Evolutionary conservation across 2,888 invertebrate species (phyloP).

Genomic region (Notocelia uddmanniana): DNA sequence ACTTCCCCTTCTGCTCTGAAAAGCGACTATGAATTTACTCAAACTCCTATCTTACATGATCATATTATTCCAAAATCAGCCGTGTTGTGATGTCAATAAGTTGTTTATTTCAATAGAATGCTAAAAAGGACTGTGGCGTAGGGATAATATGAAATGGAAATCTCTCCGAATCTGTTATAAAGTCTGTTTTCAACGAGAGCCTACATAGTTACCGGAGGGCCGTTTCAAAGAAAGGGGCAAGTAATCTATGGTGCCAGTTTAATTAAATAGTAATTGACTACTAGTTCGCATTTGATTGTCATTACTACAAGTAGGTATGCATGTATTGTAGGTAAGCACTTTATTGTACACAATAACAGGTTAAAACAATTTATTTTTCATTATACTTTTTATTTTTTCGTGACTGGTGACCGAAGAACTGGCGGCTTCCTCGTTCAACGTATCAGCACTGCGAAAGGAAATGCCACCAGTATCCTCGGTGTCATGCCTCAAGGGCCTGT

Average conservation of each 20-base stretch:
- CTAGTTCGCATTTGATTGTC: no score
- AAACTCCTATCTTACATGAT: background rate
- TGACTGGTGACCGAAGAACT: no score
- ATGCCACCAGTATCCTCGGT: no score
- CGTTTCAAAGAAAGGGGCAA: slow-evolving; percentile 21
- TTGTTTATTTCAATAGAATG: background rate
- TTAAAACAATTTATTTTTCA: no score
- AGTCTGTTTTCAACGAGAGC: slow-evolving; percentile 56
- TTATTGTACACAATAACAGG: no score
- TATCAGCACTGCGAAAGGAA: no score
- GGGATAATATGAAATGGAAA: background rate
- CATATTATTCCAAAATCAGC: slow-evolving; percentile 7
- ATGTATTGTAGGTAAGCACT: no score
- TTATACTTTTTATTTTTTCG: no score
- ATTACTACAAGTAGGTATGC: no score
- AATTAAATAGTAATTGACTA: background rate
- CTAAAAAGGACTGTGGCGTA: background rate
- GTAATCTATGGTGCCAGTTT: slow-evolving; percentile 7
- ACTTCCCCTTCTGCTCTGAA: slow-evolving; percentile 52
- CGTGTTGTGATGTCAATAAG: background rate
- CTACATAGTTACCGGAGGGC: slow-evolving; percentile 15
- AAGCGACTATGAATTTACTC: slow-evolving; percentile 1
- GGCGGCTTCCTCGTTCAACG: no score
- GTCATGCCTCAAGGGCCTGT: no score
- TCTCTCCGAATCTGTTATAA: slow-evolving; percentile 55